Evolutionary conservation across 2,797 vertebrate species (phyloP), one percentile per base, ranked within the genome.

Genomic region (Coranthus polyacanthus): DNA sequence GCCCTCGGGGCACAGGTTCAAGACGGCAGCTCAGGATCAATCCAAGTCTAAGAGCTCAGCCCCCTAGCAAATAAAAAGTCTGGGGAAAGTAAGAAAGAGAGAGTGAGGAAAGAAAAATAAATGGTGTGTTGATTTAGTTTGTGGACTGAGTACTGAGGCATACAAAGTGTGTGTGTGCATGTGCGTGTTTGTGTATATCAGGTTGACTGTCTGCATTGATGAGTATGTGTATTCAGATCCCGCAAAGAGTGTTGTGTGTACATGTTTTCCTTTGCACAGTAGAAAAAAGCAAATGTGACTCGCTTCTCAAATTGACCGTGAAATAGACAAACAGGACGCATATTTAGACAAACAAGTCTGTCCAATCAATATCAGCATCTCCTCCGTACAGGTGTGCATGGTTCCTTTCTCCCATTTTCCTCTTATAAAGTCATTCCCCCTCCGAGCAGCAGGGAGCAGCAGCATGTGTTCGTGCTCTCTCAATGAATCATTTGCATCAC

Each of bases 1-100:
- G 88, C 87, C 90, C 90, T 86, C 29, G 44, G 92, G 92, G 86
- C 87, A 77, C 50, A 73, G 79, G 91, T 90, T 92, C 91, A 88
- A 87, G 84, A 88, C 57, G 39, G 85, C 69, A 76, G 82, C 84
- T 86, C 79, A 82, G 79, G 86, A 92, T 93, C 90, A 91, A 90
- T 93, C 88, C 83, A 53, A 68, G 85, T 83, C 65, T 83, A 75
- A 88, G 84, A 89, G 81, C 81, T 86, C 78, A 79, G 72, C 44
- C 84, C 75, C 72, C 58, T 39, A 78, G 85, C 84, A 87, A 90
- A 89, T 86, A 88, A 75, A 82, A 84, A 81, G 77, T 81, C 58
- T 77, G 74, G 58, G 53, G 44, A 84, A 84, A 88, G 78, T 75
- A 44, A 79, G 74, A 81, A 75, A 65, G 62, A 29, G 50, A 39